Evolutionary conservation across 1,140 invertebrate species (phyloP).

Genomic region (Saxidomus purpurata): DNA sequence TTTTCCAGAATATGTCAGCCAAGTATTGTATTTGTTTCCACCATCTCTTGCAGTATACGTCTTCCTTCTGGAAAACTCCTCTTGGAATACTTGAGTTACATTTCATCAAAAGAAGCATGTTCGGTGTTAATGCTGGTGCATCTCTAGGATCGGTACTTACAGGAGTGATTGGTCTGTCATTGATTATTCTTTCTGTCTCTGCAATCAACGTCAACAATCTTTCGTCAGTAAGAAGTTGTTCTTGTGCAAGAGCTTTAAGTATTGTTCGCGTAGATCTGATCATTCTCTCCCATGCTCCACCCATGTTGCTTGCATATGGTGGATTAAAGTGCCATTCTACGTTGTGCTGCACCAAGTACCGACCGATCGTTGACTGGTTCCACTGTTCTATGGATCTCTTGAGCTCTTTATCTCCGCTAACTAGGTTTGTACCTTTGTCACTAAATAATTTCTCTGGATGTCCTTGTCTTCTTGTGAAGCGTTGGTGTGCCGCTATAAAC

Average conservation of each 20-base stretch:
- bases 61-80: neutral
- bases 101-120: constrained; percentile 65
- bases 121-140: constrained; percentile 67
- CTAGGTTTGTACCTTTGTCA: neutral
- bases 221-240: constrained; percentile 63
- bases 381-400: neutral
- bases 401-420: constrained; percentile 76
- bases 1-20: no score
- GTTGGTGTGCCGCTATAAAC: constrained; percentile 66
- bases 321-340: neutral
- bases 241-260: neutral
- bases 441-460: neutral
- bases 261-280: neutral
- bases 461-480: constrained; percentile 63
- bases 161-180: constrained; percentile 63
- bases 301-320: neutral
- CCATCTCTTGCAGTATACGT: no score
- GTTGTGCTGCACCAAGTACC: neutral
- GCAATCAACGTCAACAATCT: constrained; percentile 27
- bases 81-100: neutral
- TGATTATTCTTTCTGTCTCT: constrained; percentile 63
- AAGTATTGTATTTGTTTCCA: no score
- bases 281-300: constrained; percentile 15
- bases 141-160: constrained; percentile 47
- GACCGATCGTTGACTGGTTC: neutral